phyloP scores from a whole-genome alignment of 1,140 invertebrate species.

The Sinonovacula constricta region DNA sequence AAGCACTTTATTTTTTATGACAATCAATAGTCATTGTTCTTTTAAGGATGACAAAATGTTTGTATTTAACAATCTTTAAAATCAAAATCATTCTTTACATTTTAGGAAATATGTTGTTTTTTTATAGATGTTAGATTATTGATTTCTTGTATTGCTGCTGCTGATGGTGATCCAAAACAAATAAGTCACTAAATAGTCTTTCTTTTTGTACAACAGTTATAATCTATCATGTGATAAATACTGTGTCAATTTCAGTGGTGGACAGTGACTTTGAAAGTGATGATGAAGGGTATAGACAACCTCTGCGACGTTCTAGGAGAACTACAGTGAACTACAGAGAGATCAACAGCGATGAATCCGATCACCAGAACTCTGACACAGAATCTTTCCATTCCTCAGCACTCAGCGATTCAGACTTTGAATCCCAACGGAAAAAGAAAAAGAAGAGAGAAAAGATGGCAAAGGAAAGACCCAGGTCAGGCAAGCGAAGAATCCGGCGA shows the following conservation, averaged over 20 bases:
- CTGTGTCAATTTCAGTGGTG: slow-evolving; percentile 67
- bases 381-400: slow-evolving; percentile 45
- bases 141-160: too few species aligned
- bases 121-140: too few species aligned
- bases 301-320: slow-evolving; percentile 53
- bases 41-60: too few species aligned
- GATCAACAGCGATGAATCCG: slow-evolving; percentile 59
- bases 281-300: slow-evolving; percentile 54
- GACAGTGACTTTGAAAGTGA: slow-evolving; percentile 73
- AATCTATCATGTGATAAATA: too few species aligned
- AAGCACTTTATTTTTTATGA: too few species aligned
- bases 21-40: too few species aligned
- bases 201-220: too few species aligned
- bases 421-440: slow-evolving; percentile 37
- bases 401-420: slow-evolving; percentile 42
- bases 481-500: slow-evolving; percentile 48
- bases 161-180: too few species aligned
- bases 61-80: too few species aligned
- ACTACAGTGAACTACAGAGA: slow-evolving; percentile 63
- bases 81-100: too few species aligned
- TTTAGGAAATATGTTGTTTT: too few species aligned
- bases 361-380: slow-evolving; percentile 58
- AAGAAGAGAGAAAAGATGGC: slow-evolving; percentile 50
- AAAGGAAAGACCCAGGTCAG: slow-evolving; percentile 32
- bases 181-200: too few species aligned